Evolutionary conservation across 2,888 invertebrate genomes (phyloP), one percentile per base, ranked within the genome.

Genomic region (Gerosis bhagava): DNA sequence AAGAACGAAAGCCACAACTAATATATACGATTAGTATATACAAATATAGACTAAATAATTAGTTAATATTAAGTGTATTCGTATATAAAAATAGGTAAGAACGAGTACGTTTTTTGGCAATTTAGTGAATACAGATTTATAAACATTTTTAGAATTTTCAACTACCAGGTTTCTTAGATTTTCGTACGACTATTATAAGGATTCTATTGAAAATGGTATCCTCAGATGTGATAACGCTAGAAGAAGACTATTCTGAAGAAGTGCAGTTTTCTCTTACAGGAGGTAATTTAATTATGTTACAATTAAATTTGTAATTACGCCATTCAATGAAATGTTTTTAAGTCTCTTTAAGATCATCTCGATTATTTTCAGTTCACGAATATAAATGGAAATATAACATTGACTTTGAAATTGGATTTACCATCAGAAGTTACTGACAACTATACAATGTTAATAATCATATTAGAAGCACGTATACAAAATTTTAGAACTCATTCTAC

Each of bases 281-380:
- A 63, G 66, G 68, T 70, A 63, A 22, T 29, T 28, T 5, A 32
- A 42, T 36, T 8, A 32, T n/a, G n/a, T n/a, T n/a, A n/a, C n/a
- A n/a, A n/a, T n/a, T n/a, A n/a, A n/a, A n/a, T n/a, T n/a, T n/a
- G n/a, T n/a, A n/a, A n/a, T n/a, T n/a, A n/a, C n/a, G n/a, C n/a
- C n/a, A n/a, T n/a, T n/a, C n/a, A n/a, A n/a, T 6, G 11, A 12
- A 10, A 35, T 26, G 52, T 49, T 21, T 54, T 31, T 57, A 60
- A 53, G 57, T 44, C 29, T 52, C 44, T 63, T 67, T 61, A 57
- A 67, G 68, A 69, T 53, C 52, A 62, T 49, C 45, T 39, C 31
- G 51, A 62, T 16, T 60, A 61, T 50, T 66, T 69, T 52, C 59
- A 63, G 54, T 28, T 66, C 8, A 54, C 29, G 13, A 51, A 59